Percentiles rank a stretch among this genome's conserved stretches.
phyloP scores from a whole-genome alignment of 1,140 invertebrate species.

The Adoxophyes honmai region DNA sequence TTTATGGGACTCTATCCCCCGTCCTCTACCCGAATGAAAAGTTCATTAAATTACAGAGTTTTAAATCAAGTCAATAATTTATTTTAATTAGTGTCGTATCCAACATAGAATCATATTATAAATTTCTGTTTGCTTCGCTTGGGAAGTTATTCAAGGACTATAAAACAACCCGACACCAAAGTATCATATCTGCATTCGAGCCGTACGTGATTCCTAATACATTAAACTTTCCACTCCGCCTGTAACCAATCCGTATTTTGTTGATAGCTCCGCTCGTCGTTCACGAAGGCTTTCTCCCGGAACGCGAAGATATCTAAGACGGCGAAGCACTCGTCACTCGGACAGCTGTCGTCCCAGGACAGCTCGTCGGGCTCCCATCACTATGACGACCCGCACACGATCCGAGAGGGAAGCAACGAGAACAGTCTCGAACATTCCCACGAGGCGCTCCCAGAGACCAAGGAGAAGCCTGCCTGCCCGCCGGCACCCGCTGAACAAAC shows the following conservation, averaged over 20 bases:
- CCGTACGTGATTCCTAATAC: too few relatives aligned
- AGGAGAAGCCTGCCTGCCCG: slow-evolving; percentile 55
- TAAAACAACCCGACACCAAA: too few relatives aligned
- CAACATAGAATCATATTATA: too few relatives aligned
- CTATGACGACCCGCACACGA: slow-evolving; percentile 72
- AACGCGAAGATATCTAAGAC: slow-evolving; percentile 85
- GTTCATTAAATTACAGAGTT: too few relatives aligned
- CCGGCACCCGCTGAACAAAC: slow-evolving; percentile 50
- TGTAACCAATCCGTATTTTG: slow-evolving; percentile 18
- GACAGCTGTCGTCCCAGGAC: slow-evolving; percentile 71
- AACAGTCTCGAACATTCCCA: slow-evolving; percentile 75
- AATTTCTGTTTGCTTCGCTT: too few relatives aligned
- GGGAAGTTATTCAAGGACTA: too few relatives aligned
- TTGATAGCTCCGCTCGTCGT: slow-evolving; percentile 92
- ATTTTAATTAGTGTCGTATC: too few relatives aligned
- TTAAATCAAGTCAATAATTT: too few relatives aligned
- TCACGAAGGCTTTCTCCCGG: slow-evolving; percentile 97
- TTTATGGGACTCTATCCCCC: too few relatives aligned
- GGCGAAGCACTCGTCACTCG: slow-evolving; percentile 77
- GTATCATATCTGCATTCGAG: too few relatives aligned
- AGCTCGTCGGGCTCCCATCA: slow-evolving; percentile 68
- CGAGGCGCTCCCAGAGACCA: slow-evolving; percentile 61
- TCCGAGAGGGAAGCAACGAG: slow-evolving; percentile 74
- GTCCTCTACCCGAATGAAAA: too few relatives aligned
- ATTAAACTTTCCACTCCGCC: neutral